phyloP scores from a whole-genome alignment of 1,140 invertebrate species.

The Drosophila leontia region DNA sequence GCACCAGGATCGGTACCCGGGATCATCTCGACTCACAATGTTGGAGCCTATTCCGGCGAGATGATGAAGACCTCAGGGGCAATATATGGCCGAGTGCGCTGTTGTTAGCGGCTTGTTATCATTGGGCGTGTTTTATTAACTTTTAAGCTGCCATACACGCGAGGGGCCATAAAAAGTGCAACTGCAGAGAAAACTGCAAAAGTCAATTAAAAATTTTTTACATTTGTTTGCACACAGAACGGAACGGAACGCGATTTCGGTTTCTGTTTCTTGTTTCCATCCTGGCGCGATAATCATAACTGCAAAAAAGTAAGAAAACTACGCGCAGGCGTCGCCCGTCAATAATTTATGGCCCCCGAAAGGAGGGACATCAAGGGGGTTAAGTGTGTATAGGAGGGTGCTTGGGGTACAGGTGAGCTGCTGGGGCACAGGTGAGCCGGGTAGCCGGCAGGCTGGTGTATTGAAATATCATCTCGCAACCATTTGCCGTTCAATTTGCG shows the following conservation, averaged over 20 bases:
- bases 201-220: constrained; percentile 84
- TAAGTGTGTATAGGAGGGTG: not conserved
- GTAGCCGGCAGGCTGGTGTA: constrained; percentile 44
- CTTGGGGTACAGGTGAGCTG: not conserved
- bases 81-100: constrained; percentile 59
- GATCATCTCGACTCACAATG: constrained; percentile 38
- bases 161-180: constrained; percentile 82
- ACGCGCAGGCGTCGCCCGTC: constrained; percentile 77
- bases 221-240: constrained; percentile 77
- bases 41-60: constrained; percentile 19
- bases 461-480: constrained; percentile 81
- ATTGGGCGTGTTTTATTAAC: constrained; percentile 84
- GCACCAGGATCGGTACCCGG: constrained; percentile 5
- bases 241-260: constrained; percentile 27
- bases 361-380: not conserved
- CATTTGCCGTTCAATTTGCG: constrained; percentile 83
- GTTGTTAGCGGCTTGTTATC: constrained; percentile 76
- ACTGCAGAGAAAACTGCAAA: constrained; percentile 74
- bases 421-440: constrained; percentile 17
- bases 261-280: constrained; percentile 27
- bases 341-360: constrained; percentile 75
- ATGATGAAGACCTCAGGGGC: constrained; percentile 81
- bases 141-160: constrained; percentile 81
- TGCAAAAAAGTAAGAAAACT: constrained; percentile 82
- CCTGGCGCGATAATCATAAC: constrained; percentile 82